Percentiles rank a stretch among this genome's conserved stretches.
These are phyloP conservation scores for Caenorhabditis afra DNA, from an alignment of 2,888 invertebrate genomes.

Conservation along the genomic window DNA sequence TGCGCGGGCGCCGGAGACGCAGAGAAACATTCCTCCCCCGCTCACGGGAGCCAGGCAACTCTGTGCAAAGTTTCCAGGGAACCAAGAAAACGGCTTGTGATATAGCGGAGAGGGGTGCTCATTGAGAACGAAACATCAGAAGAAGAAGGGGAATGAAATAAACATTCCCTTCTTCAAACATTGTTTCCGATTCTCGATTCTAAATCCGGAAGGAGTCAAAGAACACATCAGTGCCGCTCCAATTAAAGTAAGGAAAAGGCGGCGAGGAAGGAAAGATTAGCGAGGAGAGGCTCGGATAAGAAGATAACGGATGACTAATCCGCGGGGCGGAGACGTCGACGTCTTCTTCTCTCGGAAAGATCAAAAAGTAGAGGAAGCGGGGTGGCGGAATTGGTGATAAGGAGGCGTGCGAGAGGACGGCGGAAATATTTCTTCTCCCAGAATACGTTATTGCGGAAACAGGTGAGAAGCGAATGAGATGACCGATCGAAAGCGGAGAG, in stretches of 20 bases:
- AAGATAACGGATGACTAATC: not conserved
- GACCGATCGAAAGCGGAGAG: constrained; percentile 9
- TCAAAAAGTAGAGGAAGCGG: constrained; percentile 27
- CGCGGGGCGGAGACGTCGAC: not conserved
- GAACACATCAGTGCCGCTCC: too few relatives aligned
- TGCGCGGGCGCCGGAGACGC: constrained; percentile 23
- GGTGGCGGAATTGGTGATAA: constrained; percentile 5
- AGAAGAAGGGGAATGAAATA: too few relatives aligned
- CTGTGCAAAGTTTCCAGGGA: not conserved
- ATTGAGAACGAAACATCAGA: too few relatives aligned
- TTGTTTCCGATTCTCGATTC: too few relatives aligned
- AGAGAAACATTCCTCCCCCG: constrained; percentile 1
- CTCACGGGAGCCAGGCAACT: constrained; percentile 1
- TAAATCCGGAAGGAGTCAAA: too few relatives aligned
- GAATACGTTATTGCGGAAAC: constrained; percentile 16
- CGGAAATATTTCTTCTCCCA: constrained; percentile 14
- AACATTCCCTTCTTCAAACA: too few relatives aligned
- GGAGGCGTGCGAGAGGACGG: not conserved
- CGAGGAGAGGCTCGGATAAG: not conserved
- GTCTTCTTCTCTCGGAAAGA: constrained; percentile 10
- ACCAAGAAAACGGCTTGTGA: constrained; percentile 2
- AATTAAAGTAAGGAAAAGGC: not conserved
- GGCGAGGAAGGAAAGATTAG: not conserved
- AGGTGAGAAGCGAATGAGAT: constrained; percentile 13
- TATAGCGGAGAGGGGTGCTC: constrained; percentile 4